These are phyloP conservation scores for Megalops cyprinoides DNA, from an alignment of 2,797 vertebrate genomes.

Conservation along the genomic window DNA sequence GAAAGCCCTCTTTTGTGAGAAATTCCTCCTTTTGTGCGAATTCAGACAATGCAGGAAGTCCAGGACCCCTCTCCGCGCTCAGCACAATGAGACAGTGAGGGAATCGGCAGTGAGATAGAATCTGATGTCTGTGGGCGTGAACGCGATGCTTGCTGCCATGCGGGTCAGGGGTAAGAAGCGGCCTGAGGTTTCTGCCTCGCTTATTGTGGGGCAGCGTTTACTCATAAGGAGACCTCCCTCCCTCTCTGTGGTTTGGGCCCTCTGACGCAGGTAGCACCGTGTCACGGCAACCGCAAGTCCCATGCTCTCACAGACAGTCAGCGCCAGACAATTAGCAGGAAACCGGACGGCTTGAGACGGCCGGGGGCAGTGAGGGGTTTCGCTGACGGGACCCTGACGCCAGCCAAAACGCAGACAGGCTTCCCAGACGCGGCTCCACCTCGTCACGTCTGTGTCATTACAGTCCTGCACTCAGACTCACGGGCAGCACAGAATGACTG, in stretches of 20 bases:
- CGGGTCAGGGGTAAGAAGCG: not conserved
- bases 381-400: too few relatives aligned
- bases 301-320: not conserved
- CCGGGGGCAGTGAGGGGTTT: too few relatives aligned
- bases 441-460: not conserved
- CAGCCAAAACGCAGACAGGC: not conserved
- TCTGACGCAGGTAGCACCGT: constrained; percentile 35
- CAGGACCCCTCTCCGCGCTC: not conserved
- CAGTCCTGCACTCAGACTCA: not conserved
- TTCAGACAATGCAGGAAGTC: constrained; percentile 17
- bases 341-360: not conserved
- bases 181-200: not conserved
- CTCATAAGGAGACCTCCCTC: not conserved
- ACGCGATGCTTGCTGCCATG: not conserved
- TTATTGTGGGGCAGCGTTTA: not conserved
- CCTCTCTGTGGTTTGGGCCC: not conserved
- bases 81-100: not conserved
- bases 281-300: not conserved
- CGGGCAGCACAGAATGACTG: not conserved
- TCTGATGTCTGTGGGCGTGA: not conserved
- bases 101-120: not conserved
- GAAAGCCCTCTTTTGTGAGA: constrained; percentile 16
- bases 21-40: not conserved
- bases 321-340: not conserved
- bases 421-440: not conserved